These are phyloP conservation scores for Drosophila neotestacea DNA, from an alignment of 2,888 invertebrate species.

Conservation along the genomic window DNA sequence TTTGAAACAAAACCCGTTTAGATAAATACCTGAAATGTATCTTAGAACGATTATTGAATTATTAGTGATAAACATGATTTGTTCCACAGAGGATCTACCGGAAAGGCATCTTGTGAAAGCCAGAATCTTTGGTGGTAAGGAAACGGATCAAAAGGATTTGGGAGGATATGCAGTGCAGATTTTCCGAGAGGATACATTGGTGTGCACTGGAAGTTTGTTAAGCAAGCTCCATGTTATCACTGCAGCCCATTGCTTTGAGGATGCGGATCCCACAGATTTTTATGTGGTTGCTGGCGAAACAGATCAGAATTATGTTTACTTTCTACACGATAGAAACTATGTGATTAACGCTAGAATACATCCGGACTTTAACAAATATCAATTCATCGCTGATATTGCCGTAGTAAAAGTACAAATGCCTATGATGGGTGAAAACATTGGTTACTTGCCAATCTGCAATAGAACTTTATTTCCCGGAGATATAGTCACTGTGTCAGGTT, in stretches of 20 bases:
- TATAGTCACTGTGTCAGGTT: constrained; percentile 44
- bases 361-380: constrained; percentile 12
- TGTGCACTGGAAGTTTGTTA: constrained; percentile 48
- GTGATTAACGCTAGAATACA: constrained; percentile 20
- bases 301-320: background rate
- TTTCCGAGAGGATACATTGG: background rate
- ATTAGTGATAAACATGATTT: background rate
- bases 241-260: constrained; percentile 53
- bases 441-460: constrained; percentile 32
- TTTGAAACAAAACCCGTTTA: background rate
- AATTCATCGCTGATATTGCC: constrained; percentile 56
- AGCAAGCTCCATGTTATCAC: constrained; percentile 32
- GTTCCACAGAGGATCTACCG: background rate
- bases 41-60: background rate
- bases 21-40: constrained; percentile 14
- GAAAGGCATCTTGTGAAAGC: constrained; percentile 3
- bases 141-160: background rate
- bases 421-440: constrained; percentile 10
- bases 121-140: constrained; percentile 31
- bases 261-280: background rate
- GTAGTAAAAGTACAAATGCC: constrained; percentile 8
- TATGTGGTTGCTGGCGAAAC: constrained; percentile 33
- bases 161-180: constrained; percentile 47
- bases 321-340: constrained; percentile 11
- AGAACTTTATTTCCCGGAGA: background rate